phyloP scores from a whole-genome alignment of 1,140 invertebrate genomes.

The Drosophila ironensis region DNA sequence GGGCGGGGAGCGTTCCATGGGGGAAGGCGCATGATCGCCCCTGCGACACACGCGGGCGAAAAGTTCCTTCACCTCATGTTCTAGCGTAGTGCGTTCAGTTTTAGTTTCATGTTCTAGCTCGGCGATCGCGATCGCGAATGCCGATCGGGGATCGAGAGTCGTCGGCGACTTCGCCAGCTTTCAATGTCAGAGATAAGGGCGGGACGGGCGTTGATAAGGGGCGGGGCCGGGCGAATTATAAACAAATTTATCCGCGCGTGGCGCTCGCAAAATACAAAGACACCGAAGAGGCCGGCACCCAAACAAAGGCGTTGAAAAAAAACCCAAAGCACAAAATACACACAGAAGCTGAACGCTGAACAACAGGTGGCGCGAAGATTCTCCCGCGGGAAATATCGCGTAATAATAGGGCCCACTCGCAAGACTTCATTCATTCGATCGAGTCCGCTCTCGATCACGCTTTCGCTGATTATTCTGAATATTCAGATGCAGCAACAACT shows the following conservation, averaged over 20 bases:
- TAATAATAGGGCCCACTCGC: constrained; percentile 5
- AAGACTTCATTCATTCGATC: constrained; percentile 19
- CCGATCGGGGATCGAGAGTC: too few relatives aligned
- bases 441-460: background rate
- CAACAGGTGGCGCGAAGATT: constrained; percentile 20
- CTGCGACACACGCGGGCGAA: constrained; percentile 6
- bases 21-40: constrained; percentile 17
- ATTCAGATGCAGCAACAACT: constrained; percentile 1
- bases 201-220: background rate
- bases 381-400: too few relatives aligned
- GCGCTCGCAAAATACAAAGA: background rate
- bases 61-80: constrained; percentile 33
- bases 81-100: background rate
- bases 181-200: constrained; percentile 24
- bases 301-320: too few relatives aligned
- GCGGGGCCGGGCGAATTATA: constrained; percentile 15
- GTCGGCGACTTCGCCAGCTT: background rate
- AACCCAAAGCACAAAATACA: background rate
- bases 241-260: constrained; percentile 36
- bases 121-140: too few relatives aligned
- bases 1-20: background rate
- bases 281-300: too few relatives aligned
- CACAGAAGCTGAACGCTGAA: constrained; percentile 6
- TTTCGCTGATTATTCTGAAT: constrained; percentile 10
- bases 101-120: constrained; percentile 5